Evolutionary conservation across 1,140 invertebrate genomes (phyloP).

Genomic region (Calliphora vicina): DNA sequence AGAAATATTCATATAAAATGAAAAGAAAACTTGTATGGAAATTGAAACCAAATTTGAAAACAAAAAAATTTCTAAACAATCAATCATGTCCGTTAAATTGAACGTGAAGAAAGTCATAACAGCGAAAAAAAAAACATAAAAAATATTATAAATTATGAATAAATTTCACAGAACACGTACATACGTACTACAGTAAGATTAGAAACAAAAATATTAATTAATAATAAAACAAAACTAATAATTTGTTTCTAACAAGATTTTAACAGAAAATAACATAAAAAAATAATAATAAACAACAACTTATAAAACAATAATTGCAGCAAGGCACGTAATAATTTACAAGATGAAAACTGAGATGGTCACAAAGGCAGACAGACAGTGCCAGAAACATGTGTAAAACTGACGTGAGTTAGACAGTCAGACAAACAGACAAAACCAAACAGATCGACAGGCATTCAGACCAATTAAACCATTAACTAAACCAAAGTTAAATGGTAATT

Average conservation of each 20-base stretch:
- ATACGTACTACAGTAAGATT: neutral
- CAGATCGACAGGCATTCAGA: neutral
- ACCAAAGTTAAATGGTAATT: conserved; percentile 1
- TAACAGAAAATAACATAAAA: neutral
- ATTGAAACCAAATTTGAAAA: neutral
- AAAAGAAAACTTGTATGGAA: neutral
- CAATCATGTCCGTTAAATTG: conserved; percentile 5
- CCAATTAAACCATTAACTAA: neutral
- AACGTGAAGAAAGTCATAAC: neutral
- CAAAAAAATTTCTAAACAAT: neutral
- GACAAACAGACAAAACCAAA: neutral
- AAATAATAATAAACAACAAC: neutral
- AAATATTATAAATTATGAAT: neutral
- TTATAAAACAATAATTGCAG: neutral
- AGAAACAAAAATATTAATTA: neutral
- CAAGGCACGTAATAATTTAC: neutral
- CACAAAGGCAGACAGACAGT: neutral
- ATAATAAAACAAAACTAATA: neutral
- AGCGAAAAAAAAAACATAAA: too few relatives aligned
- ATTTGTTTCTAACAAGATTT: neutral
- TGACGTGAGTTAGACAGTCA: too few relatives aligned
- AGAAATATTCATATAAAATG: too few relatives aligned
- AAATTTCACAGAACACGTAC: neutral
- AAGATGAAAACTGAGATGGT: neutral
- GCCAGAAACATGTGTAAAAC: too few relatives aligned